Conservation (phyloP, 2,888 invertebrate species). For the Druceiella hillmani region DNA sequence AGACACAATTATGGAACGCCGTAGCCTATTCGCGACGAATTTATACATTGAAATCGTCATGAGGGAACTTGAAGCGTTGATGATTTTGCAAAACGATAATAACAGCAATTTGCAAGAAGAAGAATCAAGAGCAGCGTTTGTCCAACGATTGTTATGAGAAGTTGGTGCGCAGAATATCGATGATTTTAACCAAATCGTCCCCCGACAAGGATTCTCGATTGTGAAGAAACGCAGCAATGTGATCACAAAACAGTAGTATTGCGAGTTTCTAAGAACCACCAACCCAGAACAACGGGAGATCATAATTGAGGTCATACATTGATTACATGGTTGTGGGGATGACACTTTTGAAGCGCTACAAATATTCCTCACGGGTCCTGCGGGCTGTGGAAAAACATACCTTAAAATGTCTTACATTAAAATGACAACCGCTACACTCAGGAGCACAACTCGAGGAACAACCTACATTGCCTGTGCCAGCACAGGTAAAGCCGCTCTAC, state of each 20-base stretch:
- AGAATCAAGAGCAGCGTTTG: conserved; percentile 24
- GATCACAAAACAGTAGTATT: conserved; percentile 22
- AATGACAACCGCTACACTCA: conserved; percentile 29
- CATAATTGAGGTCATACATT: conserved; percentile 23
- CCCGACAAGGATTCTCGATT: conserved; percentile 16
- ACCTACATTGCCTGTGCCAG: conserved; percentile 31
- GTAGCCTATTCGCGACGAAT: conserved; percentile 23
- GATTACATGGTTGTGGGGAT: conserved; percentile 19
- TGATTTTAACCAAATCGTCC: conserved; percentile 23
- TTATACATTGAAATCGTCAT: conserved; percentile 28
- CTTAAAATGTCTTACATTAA: conserved; percentile 30
- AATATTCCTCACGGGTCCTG: conserved; percentile 25
- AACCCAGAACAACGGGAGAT: conserved; percentile 19
- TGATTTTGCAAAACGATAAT: conserved; percentile 25
- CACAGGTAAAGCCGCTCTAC: conserved; percentile 30
- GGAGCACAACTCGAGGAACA: conserved; percentile 26
- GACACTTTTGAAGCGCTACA: conserved; percentile 9
- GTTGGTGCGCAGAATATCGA: conserved; percentile 23
- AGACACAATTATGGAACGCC: conserved; percentile 23
- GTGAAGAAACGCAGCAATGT: conserved; percentile 24
- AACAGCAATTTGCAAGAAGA: conserved; percentile 20
- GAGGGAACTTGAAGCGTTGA: conserved; percentile 28
- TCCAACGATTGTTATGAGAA: conserved; percentile 23
- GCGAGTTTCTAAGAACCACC: conserved; percentile 18
- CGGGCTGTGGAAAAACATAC: conserved; percentile 24